Percentiles rank a stretch among this genome's conserved stretches.
These are phyloP conservation scores for Andrena haemorrhoa DNA, from an alignment of 2,888 invertebrate genomes.

Conservation along the genomic window DNA sequence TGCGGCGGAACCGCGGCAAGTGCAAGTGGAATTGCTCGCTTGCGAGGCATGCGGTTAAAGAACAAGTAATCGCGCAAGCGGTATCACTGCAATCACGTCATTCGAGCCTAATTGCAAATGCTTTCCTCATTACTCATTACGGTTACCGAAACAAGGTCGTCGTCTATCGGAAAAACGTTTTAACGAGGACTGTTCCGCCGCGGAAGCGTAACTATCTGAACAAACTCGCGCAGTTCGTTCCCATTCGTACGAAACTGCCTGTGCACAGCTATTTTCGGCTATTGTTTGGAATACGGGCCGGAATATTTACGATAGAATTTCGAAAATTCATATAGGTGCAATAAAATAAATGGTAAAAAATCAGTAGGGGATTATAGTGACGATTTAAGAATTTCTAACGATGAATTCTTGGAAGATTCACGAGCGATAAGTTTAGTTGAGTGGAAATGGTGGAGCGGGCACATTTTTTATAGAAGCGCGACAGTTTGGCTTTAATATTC, in stretches of 20 bases:
- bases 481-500: slow-evolving; percentile 41
- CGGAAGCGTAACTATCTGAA: background rate
- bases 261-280: too few species aligned
- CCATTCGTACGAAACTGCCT: background rate
- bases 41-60: slow-evolving; percentile 31
- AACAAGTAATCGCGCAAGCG: slow-evolving; percentile 51
- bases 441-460: slow-evolving; percentile 8
- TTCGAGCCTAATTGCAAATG: slow-evolving; percentile 76
- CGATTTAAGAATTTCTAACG: background rate
- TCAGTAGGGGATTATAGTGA: background rate
- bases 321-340: background rate
- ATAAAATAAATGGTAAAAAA: background rate
- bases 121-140: slow-evolving; percentile 73
- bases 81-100: slow-evolving; percentile 61
- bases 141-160: slow-evolving; percentile 47
- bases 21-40: slow-evolving; percentile 28
- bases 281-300: background rate
- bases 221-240: background rate
- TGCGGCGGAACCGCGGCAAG: slow-evolving; percentile 55
- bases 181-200: background rate
- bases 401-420: background rate
- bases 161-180: background rate
- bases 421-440: slow-evolving; percentile 5
- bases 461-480: slow-evolving; percentile 28
- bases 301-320: background rate